Evolutionary conservation across 2,888 invertebrate species (phyloP).

Genomic region (Sinhomidia bicolor): DNA sequence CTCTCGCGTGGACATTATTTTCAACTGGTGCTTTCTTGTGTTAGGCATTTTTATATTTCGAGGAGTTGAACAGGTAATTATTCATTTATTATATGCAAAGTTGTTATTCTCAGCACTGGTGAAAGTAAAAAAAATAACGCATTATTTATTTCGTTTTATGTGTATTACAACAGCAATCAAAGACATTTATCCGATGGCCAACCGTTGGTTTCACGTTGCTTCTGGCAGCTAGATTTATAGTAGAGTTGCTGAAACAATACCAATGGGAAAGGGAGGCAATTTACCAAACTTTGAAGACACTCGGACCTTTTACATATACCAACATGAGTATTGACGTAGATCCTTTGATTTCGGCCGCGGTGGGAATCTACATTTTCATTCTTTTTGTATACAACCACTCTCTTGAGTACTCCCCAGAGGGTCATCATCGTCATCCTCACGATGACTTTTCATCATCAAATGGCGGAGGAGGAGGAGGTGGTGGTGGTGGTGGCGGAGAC

Average conservation of each 20-base stretch:
- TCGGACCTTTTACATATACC: slow-evolving; percentile 67
- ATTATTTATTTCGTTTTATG: slow-evolving; percentile 16
- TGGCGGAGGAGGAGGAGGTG: background rate
- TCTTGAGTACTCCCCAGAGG: slow-evolving; percentile 63
- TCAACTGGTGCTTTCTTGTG: slow-evolving; percentile 71
- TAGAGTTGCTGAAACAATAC: slow-evolving; percentile 67
- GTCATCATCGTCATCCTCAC: slow-evolving; percentile 52
- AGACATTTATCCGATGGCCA: slow-evolving; percentile 70
- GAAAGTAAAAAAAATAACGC: background rate
- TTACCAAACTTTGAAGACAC: slow-evolving; percentile 64
- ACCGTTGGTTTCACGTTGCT: slow-evolving; percentile 71
- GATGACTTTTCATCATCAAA: slow-evolving; percentile 32
- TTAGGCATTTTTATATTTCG: slow-evolving; percentile 68
- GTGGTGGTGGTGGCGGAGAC: background rate
- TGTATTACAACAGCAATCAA: slow-evolving; percentile 71
- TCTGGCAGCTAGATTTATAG: slow-evolving; percentile 66
- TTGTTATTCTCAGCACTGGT: no score
- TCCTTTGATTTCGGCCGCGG: slow-evolving; percentile 69
- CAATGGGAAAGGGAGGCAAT: slow-evolving; percentile 67
- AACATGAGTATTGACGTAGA: slow-evolving; percentile 71
- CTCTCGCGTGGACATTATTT: slow-evolving; percentile 67
- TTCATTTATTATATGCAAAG: no score
- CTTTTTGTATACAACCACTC: slow-evolving; percentile 74
- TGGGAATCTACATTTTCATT: slow-evolving; percentile 72
- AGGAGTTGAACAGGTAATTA: slow-evolving; percentile 69